Percentiles rank a stretch among this genome's conserved stretches.
These are phyloP conservation scores for Danio choprae DNA, from an alignment of 2,797 vertebrate species.

Conservation along the genomic window DNA sequence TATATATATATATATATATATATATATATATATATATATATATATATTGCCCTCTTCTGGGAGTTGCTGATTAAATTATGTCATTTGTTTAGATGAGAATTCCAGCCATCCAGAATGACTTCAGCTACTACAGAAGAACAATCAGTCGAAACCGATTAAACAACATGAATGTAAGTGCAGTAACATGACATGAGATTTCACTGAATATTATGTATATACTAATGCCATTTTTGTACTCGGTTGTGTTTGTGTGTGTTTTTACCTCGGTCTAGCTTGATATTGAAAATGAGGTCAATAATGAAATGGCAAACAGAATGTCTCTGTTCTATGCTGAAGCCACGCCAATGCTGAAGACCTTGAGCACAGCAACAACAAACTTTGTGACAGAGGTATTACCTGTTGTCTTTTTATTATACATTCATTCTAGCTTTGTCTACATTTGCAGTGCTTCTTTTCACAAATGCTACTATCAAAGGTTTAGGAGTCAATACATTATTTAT, in stretches of 20 bases:
- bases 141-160: slow-evolving; percentile 97
- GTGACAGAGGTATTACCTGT: slow-evolving; percentile 86
- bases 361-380: slow-evolving; percentile 94
- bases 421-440: neutral
- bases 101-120: slow-evolving; percentile 98
- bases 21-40: neutral
- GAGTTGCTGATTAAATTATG: neutral
- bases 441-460: neutral
- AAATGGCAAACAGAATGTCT: slow-evolving; percentile 99
- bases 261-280: slow-evolving; percentile 89
- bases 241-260: neutral
- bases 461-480: neutral
- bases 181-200: neutral
- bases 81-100: slow-evolving; percentile 89
- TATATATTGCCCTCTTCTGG: neutral
- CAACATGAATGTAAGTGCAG: slow-evolving; percentile 93
- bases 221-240: neutral
- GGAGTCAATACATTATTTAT: too few species aligned
- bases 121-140: slow-evolving; percentile 96
- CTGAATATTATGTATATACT: neutral
- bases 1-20: neutral
- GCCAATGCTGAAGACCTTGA: slow-evolving; percentile 97
- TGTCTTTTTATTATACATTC: neutral
- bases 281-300: slow-evolving; percentile 97
- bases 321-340: slow-evolving; percentile 98